A percentile compares a stretch with the other conserved stretches of the same genome.
Evolutionary conservation across 2,888 invertebrate genomes (phyloP).

Genomic region (Drosophila austrosaltans): DNA sequence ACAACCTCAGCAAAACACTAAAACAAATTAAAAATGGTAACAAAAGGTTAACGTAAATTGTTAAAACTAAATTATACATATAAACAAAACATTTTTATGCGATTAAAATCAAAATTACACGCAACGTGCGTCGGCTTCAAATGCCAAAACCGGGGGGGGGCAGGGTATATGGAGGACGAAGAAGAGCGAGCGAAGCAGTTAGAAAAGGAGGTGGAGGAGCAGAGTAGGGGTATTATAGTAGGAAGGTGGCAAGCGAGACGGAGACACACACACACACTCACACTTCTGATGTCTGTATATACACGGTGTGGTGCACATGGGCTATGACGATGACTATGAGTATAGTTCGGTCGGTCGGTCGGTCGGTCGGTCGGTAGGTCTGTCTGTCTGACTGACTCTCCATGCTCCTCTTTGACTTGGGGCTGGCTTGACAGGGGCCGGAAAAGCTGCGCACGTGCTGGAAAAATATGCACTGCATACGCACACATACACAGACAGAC

Average conservation of each 20-base stretch:
- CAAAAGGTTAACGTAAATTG: conserved; percentile 79
- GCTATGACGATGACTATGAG: conserved; percentile 23
- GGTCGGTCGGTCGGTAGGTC: conserved; percentile 54
- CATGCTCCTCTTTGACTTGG: conserved; percentile 27
- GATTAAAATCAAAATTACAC: conserved; percentile 82
- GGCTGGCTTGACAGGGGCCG: conserved; percentile 53
- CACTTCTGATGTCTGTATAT: conserved; percentile 34
- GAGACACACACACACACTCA: conserved; percentile 23
- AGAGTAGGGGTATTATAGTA: conserved; percentile 1
- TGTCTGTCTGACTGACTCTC: conserved; percentile 37
- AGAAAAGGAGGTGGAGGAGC: neutral
- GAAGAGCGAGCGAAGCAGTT: neutral
- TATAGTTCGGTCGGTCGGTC: conserved; percentile 36
- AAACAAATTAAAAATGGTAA: conserved; percentile 74
- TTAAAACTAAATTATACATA: conserved; percentile 79
- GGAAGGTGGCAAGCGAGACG: neutral
- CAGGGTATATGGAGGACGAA: neutral
- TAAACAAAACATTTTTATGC: conserved; percentile 77
- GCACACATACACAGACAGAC: conserved; percentile 15
- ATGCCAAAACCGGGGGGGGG: conserved; percentile 23
- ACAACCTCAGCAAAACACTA: conserved; percentile 27
- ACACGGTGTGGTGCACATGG: conserved; percentile 66
- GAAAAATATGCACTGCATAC: conserved; percentile 71
- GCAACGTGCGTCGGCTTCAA: conserved; percentile 80
- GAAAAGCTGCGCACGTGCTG: conserved; percentile 79